A percentile compares a stretch with the other conserved stretches of the same genome.
phyloP scores from a whole-genome alignment of 1,140 invertebrate genomes.

The Rhopalosiphum padi region DNA sequence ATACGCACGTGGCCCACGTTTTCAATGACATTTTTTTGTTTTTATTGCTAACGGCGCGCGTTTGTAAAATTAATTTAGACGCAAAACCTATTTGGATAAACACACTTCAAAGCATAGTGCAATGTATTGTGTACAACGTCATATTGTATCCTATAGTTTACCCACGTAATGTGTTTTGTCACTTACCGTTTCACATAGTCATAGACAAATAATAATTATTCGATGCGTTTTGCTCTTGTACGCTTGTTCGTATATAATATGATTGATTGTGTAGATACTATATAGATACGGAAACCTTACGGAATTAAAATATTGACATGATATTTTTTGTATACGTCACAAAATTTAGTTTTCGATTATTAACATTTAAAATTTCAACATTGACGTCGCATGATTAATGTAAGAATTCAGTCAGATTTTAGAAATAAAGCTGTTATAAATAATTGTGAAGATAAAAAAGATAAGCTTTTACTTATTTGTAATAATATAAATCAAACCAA shows the following conservation, averaged over 20 bases:
- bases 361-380: not conserved
- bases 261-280: not conserved
- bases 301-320: not conserved
- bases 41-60: not conserved
- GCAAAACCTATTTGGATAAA: not conserved
- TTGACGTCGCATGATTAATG: too few relatives aligned
- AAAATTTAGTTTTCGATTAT: not conserved
- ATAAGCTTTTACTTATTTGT: not conserved
- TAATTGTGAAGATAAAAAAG: not conserved
- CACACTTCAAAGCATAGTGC: not conserved
- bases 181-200: not conserved
- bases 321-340: not conserved
- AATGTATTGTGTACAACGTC: not conserved
- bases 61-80: not conserved
- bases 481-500: not conserved
- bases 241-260: not conserved
- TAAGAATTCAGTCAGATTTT: not conserved
- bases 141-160: not conserved
- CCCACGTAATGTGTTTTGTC: not conserved
- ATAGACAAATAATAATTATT: not conserved
- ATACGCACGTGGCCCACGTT: not conserved
- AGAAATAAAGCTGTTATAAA: not conserved
- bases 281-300: not conserved
- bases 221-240: not conserved
- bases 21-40: constrained; percentile 1